Base-by-base conservation (phyloP, 2,797 vertebrate genomes). In the Microctenopoma lineatum region DNA sequence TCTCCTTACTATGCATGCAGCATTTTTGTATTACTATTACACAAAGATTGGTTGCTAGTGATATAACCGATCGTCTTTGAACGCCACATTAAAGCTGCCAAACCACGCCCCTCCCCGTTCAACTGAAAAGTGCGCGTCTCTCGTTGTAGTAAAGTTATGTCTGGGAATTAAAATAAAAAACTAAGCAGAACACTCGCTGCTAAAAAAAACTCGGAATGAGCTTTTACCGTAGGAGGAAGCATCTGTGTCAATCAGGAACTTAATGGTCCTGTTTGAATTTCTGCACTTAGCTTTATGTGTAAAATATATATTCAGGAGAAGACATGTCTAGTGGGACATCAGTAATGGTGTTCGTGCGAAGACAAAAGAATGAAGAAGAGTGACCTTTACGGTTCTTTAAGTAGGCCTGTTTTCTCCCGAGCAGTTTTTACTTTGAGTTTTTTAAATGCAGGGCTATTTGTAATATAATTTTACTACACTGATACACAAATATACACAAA, bases 51-150 rank as follows among this genome's bases (percentile, higher is more conserved):
- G 1, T 9, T 1, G 2, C 3, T 0, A 0, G 0, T 16, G 4
- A 47, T 16, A 68, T 70, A 76, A 73, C 67, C 81, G 18, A 65
- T 7, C 39, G 29, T 57, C 53, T 0, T 0, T 83, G 79, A 91
- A 91, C 18, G 73, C 65, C 39, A 27, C 87, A 73, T 26, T 21
- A 76, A 14, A 69, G 9, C 21, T 26, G 34, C 0, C 2, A 83
- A 87, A 69, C 84, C 90, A 90, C 92, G 89, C 92, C 92, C 80
- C 84, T 27, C 73, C 76, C 1, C 12, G 26, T 3, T 16, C 27
- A 12, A 4, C 12, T 18, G 36, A 11, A 16, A 9, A 13, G 8
- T 1, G 5, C 2, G 1, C 14, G 4, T 21, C 3, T 0, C 3
- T 1, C 11, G 2, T 1, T 7, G 5, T 1, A 10, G n/a, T 15